These are phyloP conservation scores for Palythoa heliodiscus DNA, from an alignment of 92 coral and sea anemone genomes.

Conservation along the genomic window DNA sequence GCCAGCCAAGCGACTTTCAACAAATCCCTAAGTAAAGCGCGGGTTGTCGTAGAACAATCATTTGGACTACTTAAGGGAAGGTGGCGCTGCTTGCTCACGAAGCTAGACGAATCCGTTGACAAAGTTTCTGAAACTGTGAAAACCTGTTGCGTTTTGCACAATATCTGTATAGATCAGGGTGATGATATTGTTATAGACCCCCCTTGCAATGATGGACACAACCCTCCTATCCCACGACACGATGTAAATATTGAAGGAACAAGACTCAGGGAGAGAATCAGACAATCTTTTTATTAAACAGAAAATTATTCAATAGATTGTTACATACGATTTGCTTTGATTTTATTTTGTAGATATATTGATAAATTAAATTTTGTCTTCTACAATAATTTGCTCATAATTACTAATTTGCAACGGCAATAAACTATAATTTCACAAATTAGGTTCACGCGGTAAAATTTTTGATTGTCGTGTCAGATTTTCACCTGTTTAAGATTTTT, in stretches of 20 bases:
- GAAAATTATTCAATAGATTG: not conserved
- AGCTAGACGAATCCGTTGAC: not conserved
- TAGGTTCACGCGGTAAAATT: not conserved
- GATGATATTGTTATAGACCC: not conserved
- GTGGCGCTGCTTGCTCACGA: not conserved
- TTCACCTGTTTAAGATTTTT: slow-evolving; percentile 1
- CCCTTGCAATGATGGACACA: not conserved
- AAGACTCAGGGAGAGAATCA: slow-evolving; percentile 6
- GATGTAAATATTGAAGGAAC: slow-evolving; percentile 6
- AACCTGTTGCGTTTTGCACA: slow-evolving; percentile 6
- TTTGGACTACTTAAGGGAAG: not conserved
- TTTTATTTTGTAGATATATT: slow-evolving; percentile 10
- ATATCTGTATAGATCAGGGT: slow-evolving; percentile 3
- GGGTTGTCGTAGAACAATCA: slow-evolving; percentile 3
- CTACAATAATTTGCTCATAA: not conserved
- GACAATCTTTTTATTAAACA: slow-evolving; percentile 4
- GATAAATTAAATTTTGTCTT: not conserved
- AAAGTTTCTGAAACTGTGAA: not conserved
- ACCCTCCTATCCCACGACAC: slow-evolving; percentile 7
- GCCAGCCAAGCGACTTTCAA: not conserved
- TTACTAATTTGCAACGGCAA: not conserved
- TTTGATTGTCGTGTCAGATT: not conserved
- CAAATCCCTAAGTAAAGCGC: not conserved
- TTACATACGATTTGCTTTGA: not conserved
- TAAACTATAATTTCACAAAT: not conserved